Evolutionary conservation across 2,113 vertebrate genomes (phyloP), one percentile per base, ranked within the genome.

Genomic region (Climacteris rufus): DNA sequence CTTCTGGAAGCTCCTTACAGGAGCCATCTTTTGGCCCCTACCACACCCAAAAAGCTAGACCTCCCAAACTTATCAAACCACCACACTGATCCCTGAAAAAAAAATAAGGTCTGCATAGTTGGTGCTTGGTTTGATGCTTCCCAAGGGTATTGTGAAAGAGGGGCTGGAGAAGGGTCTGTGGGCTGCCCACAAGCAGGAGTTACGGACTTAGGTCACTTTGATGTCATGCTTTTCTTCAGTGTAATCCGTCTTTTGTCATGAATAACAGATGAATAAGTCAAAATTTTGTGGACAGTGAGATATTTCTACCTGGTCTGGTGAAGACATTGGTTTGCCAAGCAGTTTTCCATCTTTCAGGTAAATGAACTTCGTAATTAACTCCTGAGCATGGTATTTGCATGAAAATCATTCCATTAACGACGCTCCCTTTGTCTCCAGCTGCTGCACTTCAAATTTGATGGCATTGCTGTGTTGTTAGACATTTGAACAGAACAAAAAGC

Each of bases 371-470:
- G 94, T 95, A 65, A 98, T 97, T 93, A 98, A 98, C 31, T 98
- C 97, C 35, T 93, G 39, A 99, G 98, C 0, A 96, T 98, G 72
- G 97, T 44, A 92, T 98, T 98, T 70, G 98, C 97, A 13, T 98
- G 82, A 87, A 97, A 98, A 93, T 98, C 94, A 45, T 98, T 98
- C 40, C 97, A 98, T 90, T 98, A 98, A 14, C 75, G 94, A 77
- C 70, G 45, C 35, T 98, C 91, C 11, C 79, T 96, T 98, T 98
- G 71, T 97, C 98, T 97, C 98, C 90, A 99, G 97, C 23, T 98
- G 97, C 98, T 93, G 98, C 98, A 44, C 97, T 96, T 92, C 98
- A 98, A 66, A 99, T 99, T 96, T 98, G 98, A 95, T 93, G 98
- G 91, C 98, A 98, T 97, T 98, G 98, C 98, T 98, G 49, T 33